Conservation (phyloP, 2,113 vertebrate species). For the Suricata suricatta region DNA sequence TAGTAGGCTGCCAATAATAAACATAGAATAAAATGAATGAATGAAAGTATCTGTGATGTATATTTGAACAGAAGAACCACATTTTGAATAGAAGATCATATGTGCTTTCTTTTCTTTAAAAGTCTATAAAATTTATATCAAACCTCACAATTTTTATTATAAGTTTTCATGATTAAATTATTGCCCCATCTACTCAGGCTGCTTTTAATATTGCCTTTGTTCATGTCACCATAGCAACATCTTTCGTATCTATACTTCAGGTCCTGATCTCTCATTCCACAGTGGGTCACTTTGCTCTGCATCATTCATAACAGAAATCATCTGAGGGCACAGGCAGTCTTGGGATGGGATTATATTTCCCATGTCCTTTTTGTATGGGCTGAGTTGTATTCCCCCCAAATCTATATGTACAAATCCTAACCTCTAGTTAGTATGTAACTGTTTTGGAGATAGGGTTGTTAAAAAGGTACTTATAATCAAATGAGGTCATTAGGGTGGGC, state of each 20-base stretch:
- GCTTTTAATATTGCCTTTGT: slow-evolving; percentile 5
- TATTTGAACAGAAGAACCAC: background rate
- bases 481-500: background rate
- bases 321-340: background rate
- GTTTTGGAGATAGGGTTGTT: background rate
- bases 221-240: slow-evolving; percentile 27
- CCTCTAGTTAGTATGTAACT: background rate
- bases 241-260: background rate
- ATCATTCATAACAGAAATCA: background rate
- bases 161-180: slow-evolving; percentile 38
- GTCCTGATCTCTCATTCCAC: background rate
- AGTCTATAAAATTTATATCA: slow-evolving; percentile 15
- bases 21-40: background rate
- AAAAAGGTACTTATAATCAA: slow-evolving; percentile 30
- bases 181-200: background rate
- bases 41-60: background rate
- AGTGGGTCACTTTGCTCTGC: background rate
- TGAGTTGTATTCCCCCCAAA: background rate
- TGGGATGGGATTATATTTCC: background rate
- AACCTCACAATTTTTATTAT: slow-evolving; percentile 34
- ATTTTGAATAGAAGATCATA: background rate
- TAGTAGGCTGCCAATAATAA: background rate
- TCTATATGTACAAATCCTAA: background rate
- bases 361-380: background rate
- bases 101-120: slow-evolving; percentile 32